Conservation (phyloP, 2,888 invertebrate genomes). For the Willowsia nigromaculata region DNA sequence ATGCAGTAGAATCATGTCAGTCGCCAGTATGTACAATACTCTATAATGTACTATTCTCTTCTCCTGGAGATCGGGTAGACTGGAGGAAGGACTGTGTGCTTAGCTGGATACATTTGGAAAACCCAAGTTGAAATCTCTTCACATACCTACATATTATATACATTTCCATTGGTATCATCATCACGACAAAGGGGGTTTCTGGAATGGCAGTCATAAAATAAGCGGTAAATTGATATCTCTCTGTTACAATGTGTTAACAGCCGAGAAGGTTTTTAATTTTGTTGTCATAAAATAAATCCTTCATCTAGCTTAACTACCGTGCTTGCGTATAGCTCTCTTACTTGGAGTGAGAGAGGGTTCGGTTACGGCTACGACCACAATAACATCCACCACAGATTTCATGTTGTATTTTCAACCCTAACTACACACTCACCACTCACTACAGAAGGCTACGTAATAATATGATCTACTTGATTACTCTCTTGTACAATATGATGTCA, state of each 20-base stretch:
- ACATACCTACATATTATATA: not conserved
- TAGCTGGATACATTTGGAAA: not conserved
- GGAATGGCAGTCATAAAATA: slow-evolving; percentile 72
- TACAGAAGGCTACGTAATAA: not conserved
- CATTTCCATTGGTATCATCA: slow-evolving; percentile 26
- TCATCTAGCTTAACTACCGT: slow-evolving; percentile 61
- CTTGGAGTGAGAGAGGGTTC: slow-evolving; percentile 3
- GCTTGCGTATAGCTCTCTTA: not conserved
- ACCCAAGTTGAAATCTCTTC: not conserved
- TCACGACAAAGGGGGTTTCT: slow-evolving; percentile 60
- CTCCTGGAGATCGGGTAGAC: not conserved
- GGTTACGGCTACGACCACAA: slow-evolving; percentile 25
- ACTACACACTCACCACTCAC: not conserved
- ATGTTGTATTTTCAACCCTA: slow-evolving; percentile 26
- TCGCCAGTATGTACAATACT: too few relatives aligned
- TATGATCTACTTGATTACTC: slow-evolving; percentile 1
- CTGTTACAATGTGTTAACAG: slow-evolving; percentile 73
- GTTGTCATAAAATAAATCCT: slow-evolving; percentile 73
- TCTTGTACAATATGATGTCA: too few relatives aligned
- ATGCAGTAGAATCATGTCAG: too few relatives aligned
- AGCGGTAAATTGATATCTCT: slow-evolving; percentile 73
- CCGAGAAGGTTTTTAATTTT: slow-evolving; percentile 72
- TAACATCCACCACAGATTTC: slow-evolving; percentile 38
- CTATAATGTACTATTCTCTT: not conserved
- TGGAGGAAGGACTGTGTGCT: not conserved